Conservation (phyloP, 2,888 invertebrate genomes). For the Drosophila helvetica region DNA sequence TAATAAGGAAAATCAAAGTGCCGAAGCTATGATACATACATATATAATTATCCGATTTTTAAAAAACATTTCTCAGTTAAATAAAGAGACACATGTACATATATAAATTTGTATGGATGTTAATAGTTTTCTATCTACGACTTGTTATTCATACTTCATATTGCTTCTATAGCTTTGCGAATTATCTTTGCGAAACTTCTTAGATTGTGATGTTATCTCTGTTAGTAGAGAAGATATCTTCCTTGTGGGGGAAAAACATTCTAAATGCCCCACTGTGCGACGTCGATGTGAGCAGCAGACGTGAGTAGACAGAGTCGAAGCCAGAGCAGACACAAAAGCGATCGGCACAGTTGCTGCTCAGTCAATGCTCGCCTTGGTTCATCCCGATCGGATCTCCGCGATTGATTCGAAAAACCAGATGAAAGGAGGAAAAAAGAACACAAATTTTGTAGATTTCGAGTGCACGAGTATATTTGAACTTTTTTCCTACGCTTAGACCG, state of each 20-base stretch:
- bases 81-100: too few relatives aligned
- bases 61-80: too few relatives aligned
- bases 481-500: slow-evolving; percentile 41
- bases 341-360: slow-evolving; percentile 41
- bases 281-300: not conserved
- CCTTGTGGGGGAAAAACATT: not conserved
- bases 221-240: not conserved
- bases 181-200: too few relatives aligned
- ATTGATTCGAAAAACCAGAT: slow-evolving; percentile 11
- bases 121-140: too few relatives aligned
- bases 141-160: not conserved
- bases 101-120: too few relatives aligned
- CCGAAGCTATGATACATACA: too few relatives aligned
- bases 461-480: slow-evolving; percentile 27
- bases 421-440: slow-evolving; percentile 28
- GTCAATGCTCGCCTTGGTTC: slow-evolving; percentile 42
- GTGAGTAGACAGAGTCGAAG: not conserved
- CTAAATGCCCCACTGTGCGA: not conserved
- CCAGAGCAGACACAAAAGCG: not conserved
- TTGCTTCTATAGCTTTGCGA: not conserved
- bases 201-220: not conserved
- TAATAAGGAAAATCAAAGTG: too few relatives aligned
- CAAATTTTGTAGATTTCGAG: slow-evolving; percentile 26
- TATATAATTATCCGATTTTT: too few relatives aligned
- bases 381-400: slow-evolving; percentile 11